Evolutionary conservation across 2,888 invertebrate species (phyloP), one percentile per base, ranked within the genome.

Genomic region (Autographa gamma): DNA sequence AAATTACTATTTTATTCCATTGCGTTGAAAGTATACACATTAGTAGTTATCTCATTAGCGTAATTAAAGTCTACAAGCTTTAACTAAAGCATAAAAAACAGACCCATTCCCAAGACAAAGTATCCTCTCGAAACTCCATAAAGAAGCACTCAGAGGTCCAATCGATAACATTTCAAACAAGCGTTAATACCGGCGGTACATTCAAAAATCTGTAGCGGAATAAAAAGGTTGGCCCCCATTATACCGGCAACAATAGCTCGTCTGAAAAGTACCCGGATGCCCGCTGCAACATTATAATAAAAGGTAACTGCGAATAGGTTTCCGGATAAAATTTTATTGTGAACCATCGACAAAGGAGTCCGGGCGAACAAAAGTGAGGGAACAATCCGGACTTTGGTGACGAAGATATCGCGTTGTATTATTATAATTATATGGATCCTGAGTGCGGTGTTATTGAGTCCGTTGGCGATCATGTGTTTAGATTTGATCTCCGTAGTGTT

Each of bases 261-360:
- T 83, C 88, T 92, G 93, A 91, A 93, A 93, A 92, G 91, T 92
- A 91, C 88, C 90, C 90, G 91, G 91, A 92, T 86, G 88, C 89
- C 90, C 92, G 93, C 91, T 92, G 93, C 93, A 93, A 93, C 93
- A 93, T 94, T 93, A 93, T 94, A 94, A 94, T 94, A 94, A 94
- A 94, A 93, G 94, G 94, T 94, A 93, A 94, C 94, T 92, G 93
- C 91, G 93, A 92, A 93, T 93, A 91, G 92, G 93, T 93, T 92
- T 93, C 93, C 93, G 89, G 91, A 93, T 93, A 92, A 93, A 93
- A 94, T 93, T 94, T 94, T 94, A 94, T 93, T 94, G 93, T 93
- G 88, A 88, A 86, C 89, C 91, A 91, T 93, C 92, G 93, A 93
- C 93, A 93, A 94, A 93, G 90, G 92, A 89, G 86, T 74, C 54